phyloP scores from a whole-genome alignment of 2,888 invertebrate genomes.

The Drosophila melanocephala region DNA sequence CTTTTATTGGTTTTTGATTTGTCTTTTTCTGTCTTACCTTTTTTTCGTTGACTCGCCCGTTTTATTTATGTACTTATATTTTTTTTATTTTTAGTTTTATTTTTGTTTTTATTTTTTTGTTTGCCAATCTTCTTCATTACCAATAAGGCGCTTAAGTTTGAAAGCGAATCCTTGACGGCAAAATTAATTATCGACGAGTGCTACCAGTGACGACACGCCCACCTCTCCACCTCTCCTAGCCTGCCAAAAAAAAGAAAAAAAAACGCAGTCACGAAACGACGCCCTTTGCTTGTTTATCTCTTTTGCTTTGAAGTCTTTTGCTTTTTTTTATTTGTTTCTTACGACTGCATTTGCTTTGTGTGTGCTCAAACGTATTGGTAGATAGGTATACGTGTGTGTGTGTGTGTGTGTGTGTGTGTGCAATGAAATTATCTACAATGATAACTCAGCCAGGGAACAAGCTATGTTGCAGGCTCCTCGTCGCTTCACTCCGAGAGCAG shows the following conservation, averaged over 20 bases:
- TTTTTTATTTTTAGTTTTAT: neutral
- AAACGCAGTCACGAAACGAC: slow-evolving; percentile 62
- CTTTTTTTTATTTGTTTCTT: slow-evolving; percentile 67
- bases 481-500: slow-evolving; percentile 5
- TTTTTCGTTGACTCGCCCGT: slow-evolving; percentile 10
- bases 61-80: slow-evolving; percentile 11
- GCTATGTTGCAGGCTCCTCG: slow-evolving; percentile 31
- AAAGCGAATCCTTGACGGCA: slow-evolving; percentile 59
- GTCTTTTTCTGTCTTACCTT: slow-evolving; percentile 31
- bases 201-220: slow-evolving; percentile 29
- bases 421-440: slow-evolving; percentile 74
- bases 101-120: slow-evolving; percentile 7
- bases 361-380: slow-evolving; percentile 7
- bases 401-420: slow-evolving; percentile 20
- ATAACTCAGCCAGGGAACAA: slow-evolving; percentile 48
- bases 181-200: slow-evolving; percentile 74
- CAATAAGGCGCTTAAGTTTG: slow-evolving; percentile 72
- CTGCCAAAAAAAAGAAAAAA: neutral
- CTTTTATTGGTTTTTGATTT: slow-evolving; percentile 81
- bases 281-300: slow-evolving; percentile 73
- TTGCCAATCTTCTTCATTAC: slow-evolving; percentile 50
- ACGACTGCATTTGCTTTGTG: slow-evolving; percentile 51
- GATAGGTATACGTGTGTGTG: neutral
- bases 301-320: slow-evolving; percentile 55
- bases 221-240: neutral